These are phyloP conservation scores for Teleogryllus oceanicus DNA, from an alignment of 2,888 invertebrate species.

Conservation along the genomic window DNA sequence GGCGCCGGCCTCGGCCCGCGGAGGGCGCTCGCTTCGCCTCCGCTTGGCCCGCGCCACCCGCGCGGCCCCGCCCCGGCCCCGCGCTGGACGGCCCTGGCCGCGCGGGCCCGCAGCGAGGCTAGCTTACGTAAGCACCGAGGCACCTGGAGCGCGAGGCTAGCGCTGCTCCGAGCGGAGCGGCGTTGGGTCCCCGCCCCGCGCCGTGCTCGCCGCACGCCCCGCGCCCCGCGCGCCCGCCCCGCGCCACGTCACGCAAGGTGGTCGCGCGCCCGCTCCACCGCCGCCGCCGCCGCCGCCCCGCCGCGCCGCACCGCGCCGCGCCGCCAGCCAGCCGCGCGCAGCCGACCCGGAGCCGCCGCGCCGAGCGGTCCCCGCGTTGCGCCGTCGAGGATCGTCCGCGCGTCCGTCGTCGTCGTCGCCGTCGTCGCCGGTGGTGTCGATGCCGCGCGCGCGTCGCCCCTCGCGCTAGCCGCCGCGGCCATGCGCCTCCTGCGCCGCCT, in stretches of 20 bases:
- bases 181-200: not conserved
- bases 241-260: constrained; percentile 33
- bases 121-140: constrained; percentile 25
- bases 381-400: constrained; percentile 37
- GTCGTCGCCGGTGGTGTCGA: not conserved
- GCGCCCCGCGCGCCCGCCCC: not conserved
- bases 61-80: not conserved
- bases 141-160: constrained; percentile 20
- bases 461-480: constrained; percentile 34
- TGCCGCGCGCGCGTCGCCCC: constrained; percentile 48
- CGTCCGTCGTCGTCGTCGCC: not conserved
- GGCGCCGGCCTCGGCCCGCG: not conserved
- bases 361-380: not conserved
- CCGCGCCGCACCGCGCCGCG: not conserved
- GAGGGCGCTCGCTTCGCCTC: too few relatives aligned
- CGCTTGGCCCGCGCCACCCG: not conserved
- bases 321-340: not conserved
- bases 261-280: constrained; percentile 12
- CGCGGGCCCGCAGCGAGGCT: constrained; percentile 27
- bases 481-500: constrained; percentile 39
- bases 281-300: constrained; percentile 20
- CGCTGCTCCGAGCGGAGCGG: not conserved
- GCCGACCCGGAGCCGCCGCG: not conserved
- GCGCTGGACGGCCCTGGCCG: not conserved
- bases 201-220: not conserved